These are phyloP conservation scores for Odontothrips loti DNA, from an alignment of 2,888 invertebrate genomes.

Conservation along the genomic window DNA sequence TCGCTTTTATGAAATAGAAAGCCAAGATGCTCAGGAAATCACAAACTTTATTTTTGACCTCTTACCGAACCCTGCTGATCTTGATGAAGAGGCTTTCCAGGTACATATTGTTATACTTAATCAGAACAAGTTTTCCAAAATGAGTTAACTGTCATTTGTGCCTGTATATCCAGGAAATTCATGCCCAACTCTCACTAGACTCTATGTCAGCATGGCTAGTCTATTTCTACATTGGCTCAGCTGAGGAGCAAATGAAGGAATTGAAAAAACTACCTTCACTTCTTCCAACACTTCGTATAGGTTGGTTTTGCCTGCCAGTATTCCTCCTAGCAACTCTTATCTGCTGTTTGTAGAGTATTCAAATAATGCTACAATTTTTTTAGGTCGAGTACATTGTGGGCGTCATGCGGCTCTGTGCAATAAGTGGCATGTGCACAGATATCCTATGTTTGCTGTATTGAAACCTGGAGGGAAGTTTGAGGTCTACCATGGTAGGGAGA, in stretches of 20 bases:
- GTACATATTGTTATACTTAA: conserved; percentile 48
- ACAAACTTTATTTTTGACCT: conserved; percentile 55
- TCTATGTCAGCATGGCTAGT: conserved; percentile 52
- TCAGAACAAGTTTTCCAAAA: not conserved
- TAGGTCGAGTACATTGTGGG: conserved; percentile 62
- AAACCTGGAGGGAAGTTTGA: conserved; percentile 74
- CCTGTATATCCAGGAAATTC: conserved; percentile 42
- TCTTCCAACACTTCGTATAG: conserved; percentile 50
- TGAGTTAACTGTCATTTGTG: conserved; percentile 31
- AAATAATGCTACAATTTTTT: not conserved
- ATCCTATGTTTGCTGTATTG: conserved; percentile 68
- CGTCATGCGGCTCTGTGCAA: conserved; percentile 54
- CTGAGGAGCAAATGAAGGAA: conserved; percentile 53
- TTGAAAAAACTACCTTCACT: conserved; percentile 59
- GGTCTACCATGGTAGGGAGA: conserved; percentile 61
- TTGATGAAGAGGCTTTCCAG: conserved; percentile 56
- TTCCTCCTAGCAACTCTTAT: conserved; percentile 22
- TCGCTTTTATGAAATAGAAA: conserved; percentile 41
- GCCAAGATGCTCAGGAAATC: conserved; percentile 53
- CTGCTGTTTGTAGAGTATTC: conserved; percentile 7
- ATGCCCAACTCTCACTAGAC: conserved; percentile 43
- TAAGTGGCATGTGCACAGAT: conserved; percentile 54
- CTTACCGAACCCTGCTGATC: conserved; percentile 57
- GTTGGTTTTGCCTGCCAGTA: conserved; percentile 46
- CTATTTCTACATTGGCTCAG: conserved; percentile 54